Conservation (phyloP, 2,888 invertebrate species). For the Thymelicus lineola region DNA sequence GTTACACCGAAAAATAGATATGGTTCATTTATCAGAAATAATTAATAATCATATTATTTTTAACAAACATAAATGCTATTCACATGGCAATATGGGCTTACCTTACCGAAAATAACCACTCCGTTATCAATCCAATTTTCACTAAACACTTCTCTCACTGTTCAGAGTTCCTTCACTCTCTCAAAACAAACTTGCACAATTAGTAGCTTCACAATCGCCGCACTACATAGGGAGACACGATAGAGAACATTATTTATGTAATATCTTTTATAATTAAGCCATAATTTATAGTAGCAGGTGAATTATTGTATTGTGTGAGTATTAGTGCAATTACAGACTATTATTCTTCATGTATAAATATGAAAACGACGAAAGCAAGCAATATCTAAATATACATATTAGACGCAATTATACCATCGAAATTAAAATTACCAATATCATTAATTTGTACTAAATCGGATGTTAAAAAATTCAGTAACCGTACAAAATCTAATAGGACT, state of each 20-base stretch:
- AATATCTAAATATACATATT: background rate
- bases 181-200: constrained; percentile 59
- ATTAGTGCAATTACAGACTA: background rate
- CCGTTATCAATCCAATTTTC: constrained; percentile 38
- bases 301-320: background rate
- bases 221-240: constrained; percentile 44
- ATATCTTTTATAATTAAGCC: background rate
- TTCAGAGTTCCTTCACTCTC: constrained; percentile 40
- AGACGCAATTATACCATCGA: background rate
- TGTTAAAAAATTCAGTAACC: constrained; percentile 13
- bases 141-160: constrained; percentile 34
- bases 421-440: constrained; percentile 12
- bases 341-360: background rate
- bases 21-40: constrained; percentile 40
- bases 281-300: background rate
- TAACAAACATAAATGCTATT: constrained; percentile 56
- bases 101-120: constrained; percentile 35
- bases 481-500: constrained; percentile 26
- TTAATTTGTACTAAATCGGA: constrained; percentile 21
- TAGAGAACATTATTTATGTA: background rate
- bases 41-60: constrained; percentile 42
- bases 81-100: constrained; percentile 58
- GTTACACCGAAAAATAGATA: constrained; percentile 47
- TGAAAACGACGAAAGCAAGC: constrained; percentile 1
- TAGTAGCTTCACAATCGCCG: constrained; percentile 43